These are phyloP conservation scores for Cremastinae sp. DNA, from an alignment of 2,888 invertebrate species.

Conservation along the genomic window DNA sequence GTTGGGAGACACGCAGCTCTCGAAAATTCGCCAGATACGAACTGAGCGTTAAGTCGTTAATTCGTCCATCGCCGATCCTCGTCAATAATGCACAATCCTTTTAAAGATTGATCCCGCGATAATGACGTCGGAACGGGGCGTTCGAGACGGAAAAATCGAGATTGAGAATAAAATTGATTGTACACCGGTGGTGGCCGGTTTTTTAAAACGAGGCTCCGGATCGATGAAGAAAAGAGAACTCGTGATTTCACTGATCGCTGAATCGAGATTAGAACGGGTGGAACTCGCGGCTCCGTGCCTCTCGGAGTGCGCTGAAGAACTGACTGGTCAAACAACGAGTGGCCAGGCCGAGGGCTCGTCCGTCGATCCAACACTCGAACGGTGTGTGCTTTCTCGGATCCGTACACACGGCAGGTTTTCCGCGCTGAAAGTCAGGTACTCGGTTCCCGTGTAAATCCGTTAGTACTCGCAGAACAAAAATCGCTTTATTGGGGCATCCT, in stretches of 20 bases:
- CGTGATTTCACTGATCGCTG: slow-evolving; percentile 53
- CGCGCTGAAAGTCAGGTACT: background rate
- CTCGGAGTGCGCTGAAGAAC: slow-evolving; percentile 54
- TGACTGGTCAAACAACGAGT: slow-evolving; percentile 28
- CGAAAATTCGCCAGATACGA: too few relatives aligned
- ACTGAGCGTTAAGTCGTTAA: slow-evolving; percentile 21
- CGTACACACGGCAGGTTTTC: slow-evolving; percentile 15
- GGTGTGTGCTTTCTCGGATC: slow-evolving; percentile 37
- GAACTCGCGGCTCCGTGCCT: slow-evolving; percentile 46
- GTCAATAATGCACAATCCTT: background rate
- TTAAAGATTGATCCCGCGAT: too few relatives aligned
- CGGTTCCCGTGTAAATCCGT: too few relatives aligned
- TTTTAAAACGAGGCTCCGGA: slow-evolving; percentile 17
- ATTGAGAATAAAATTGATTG: too few relatives aligned
- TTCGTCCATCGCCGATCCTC: slow-evolving; percentile 9
- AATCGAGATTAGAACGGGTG: slow-evolving; percentile 43
- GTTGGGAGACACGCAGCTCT: too few relatives aligned
- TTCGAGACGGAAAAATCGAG: too few relatives aligned
- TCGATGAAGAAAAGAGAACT: slow-evolving; percentile 56
- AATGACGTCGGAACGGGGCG: too few relatives aligned
- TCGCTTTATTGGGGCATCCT: too few relatives aligned
- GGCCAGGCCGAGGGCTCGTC: slow-evolving; percentile 36
- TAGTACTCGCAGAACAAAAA: too few relatives aligned
- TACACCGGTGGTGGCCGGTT: too few relatives aligned
- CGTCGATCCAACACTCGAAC: slow-evolving; percentile 11